A percentile compares a stretch with the other conserved stretches of the same genome.
phyloP scores from a whole-genome alignment of 1,140 invertebrate genomes.

The Acromyrmex charruanus region DNA sequence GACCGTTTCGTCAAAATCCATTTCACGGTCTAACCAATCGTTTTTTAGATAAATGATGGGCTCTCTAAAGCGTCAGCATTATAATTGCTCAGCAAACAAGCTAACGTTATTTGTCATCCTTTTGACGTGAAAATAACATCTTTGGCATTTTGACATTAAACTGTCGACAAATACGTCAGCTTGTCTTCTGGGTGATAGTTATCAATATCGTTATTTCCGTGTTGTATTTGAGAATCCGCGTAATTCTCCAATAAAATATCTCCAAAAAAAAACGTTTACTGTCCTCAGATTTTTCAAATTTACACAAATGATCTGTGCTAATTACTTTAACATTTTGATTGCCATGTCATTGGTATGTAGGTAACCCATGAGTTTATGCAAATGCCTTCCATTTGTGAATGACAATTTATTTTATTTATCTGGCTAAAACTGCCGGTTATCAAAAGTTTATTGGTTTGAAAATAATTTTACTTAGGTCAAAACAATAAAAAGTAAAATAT shows the following conservation, averaged over 20 bases:
- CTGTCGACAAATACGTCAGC: too few species aligned
- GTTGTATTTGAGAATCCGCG: background rate
- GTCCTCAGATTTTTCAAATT: background rate
- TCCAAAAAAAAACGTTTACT: background rate
- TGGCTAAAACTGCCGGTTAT: background rate
- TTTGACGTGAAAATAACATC: too few species aligned
- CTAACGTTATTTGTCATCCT: too few species aligned
- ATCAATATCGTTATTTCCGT: background rate
- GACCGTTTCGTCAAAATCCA: background rate
- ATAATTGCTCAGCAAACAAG: background rate
- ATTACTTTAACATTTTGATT: background rate
- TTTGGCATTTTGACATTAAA: too few species aligned
- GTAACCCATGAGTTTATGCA: background rate
- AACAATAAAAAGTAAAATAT: background rate
- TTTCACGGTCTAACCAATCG: background rate
- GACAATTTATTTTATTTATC: background rate
- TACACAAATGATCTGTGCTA: background rate
- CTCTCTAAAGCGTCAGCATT: background rate
- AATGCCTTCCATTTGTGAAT: background rate
- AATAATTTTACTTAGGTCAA: background rate
- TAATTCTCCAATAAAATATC: background rate
- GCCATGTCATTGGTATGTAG: background rate
- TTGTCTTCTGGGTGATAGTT: background rate
- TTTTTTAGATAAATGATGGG: background rate
- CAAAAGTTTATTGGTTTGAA: background rate